Conservation (phyloP, 2,113 vertebrate genomes). For the Mixornis gularis region DNA sequence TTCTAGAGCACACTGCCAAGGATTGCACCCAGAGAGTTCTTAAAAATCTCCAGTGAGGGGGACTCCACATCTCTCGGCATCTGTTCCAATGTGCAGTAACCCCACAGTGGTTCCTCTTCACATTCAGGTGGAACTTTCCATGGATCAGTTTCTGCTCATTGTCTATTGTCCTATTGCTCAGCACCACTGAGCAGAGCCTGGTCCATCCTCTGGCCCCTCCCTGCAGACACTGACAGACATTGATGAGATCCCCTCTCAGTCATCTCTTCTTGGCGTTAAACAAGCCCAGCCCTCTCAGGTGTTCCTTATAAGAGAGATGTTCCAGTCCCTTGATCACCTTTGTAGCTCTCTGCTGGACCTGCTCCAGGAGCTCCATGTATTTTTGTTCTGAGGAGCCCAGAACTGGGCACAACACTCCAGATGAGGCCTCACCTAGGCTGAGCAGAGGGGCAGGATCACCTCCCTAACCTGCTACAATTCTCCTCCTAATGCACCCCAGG, state of each 20-base stretch:
- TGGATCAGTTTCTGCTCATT: background rate
- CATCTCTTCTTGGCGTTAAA: accelerated
- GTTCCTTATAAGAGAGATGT: accelerated
- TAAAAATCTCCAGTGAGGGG: background rate
- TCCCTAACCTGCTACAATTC: background rate
- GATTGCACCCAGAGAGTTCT: background rate
- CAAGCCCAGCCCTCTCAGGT: accelerated
- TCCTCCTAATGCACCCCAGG: background rate
- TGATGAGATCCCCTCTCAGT: background rate
- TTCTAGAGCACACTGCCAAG: background rate
- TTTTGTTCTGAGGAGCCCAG: background rate
- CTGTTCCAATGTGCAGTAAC: accelerated
- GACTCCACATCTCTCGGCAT: background rate
- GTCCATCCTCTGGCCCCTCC: background rate
- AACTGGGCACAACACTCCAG: background rate
- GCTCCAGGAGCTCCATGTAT: background rate
- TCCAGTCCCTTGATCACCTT: background rate
- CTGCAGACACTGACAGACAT: background rate
- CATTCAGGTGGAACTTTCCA: background rate
- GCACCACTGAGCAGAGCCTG: background rate
- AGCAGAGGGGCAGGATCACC: background rate
- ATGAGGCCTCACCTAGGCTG: background rate
- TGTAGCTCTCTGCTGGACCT: accelerated
- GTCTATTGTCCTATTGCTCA: accelerated
- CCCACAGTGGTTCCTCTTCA: background rate